Evolutionary conservation across 2,888 invertebrate genomes (phyloP).

Genomic region (Antheraea yamamai): DNA sequence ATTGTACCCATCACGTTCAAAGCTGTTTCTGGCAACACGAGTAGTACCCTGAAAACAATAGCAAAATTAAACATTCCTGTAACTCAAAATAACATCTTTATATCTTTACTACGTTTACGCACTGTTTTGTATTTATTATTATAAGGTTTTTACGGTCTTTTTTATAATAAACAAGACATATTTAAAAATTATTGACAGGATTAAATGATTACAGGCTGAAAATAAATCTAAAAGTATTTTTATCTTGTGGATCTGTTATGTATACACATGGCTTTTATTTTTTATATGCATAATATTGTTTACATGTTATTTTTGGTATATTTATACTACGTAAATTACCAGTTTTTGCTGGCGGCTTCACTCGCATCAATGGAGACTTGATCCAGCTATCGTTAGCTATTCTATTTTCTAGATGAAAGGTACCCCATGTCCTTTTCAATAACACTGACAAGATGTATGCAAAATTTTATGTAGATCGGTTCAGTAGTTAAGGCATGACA

Average conservation of each 20-base stretch:
- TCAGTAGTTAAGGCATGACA: too few relatives aligned
- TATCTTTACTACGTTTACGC: conserved; percentile 8
- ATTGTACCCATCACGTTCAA: conserved; percentile 91
- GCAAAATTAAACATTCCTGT: background rate
- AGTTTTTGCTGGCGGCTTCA: too few relatives aligned
- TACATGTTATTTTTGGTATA: too few relatives aligned
- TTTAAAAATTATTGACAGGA: background rate
- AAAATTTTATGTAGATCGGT: too few relatives aligned
- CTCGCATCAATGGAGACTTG: too few relatives aligned
- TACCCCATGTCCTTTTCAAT: too few relatives aligned
- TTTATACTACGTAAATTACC: too few relatives aligned
- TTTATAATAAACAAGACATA: background rate
- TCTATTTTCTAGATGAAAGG: too few relatives aligned
- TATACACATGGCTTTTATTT: background rate
- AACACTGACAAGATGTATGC: too few relatives aligned
- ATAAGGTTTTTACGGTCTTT: background rate
- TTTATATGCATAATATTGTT: background rate
- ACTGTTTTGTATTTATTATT: background rate
- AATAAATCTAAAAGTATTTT: background rate
- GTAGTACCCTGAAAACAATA: conserved; percentile 83
- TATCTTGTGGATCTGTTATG: background rate
- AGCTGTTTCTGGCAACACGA: conserved; percentile 89
- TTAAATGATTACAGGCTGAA: background rate
- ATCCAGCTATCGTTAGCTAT: too few relatives aligned
- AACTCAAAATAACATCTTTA: conserved; percentile 4